Base-by-base conservation (phyloP, 1,140 invertebrate genomes). In the Drosophila guanche region DNA sequence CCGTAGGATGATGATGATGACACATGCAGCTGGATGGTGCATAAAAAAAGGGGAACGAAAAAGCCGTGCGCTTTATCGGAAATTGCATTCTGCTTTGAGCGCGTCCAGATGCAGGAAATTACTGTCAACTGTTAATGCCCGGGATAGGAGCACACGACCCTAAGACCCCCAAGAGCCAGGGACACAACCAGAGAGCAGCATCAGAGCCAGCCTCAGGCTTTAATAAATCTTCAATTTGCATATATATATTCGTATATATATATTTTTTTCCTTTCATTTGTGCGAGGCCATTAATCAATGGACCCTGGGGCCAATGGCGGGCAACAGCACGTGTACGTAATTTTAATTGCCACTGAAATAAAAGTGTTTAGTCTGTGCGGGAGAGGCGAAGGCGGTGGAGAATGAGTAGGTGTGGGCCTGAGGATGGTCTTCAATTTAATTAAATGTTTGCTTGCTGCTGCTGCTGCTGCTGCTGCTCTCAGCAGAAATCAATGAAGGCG, bases 1-100 rank as follows among this genome's bases (percentile, higher is more conserved):
- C 46, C 42, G 47, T 53, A 59, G 61, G 33, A 66, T 67, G 59
- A 43, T 56, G 33, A 66, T 67, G 59, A 43, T 56, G 41, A 67
- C 51, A 60, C 52, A 57, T 60, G 51, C 55, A 72, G 41, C 66
- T 76, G 66, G 71, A 33, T 41, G 56, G 33, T 25, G 53, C 57
- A 69, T 60, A 76, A 66, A 83, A 76, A 68, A 54, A 58, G 20
- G 5, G 12, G 5, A 20, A 6, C 29, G 23, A 33, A 67, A 45
- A 54, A 63, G 42, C 46, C 37, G 40, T n/a, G 54, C 47, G 48
- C 29, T 79, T 75, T 62, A 80, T 75, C 83, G 81, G 81, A 86
- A 81, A 86, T 88, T 81, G 70, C 77, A 88, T 88, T 86, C 75
- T 54, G 62, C 70, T 85, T 86, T 85, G 80, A 86, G 65, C 67